Base-by-base conservation (phyloP, 2,888 invertebrate genomes). In the Nudaria mundana region DNA sequence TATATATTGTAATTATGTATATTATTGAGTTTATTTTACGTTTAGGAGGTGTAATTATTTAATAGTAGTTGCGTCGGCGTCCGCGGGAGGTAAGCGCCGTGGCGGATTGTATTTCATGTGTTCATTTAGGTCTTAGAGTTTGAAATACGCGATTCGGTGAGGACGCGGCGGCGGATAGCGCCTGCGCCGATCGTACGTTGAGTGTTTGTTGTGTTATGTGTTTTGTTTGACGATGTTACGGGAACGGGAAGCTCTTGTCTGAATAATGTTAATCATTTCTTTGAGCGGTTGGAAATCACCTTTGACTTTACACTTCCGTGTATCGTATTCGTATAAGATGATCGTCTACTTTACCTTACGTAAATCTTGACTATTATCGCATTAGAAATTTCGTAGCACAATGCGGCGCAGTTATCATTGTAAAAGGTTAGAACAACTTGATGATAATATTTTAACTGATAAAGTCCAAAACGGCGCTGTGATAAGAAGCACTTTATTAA, bases 1-100 rank as follows among this genome's bases (percentile, higher is more conserved):
- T 85, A 84, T 86, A 81, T 84, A 77, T 82, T 88, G 86, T 87
- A 87, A 86, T 86, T 87, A 86, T 88, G 87, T 88, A 87, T 82
- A 88, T 81, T 88, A 80, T 63, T 83, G 83, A 87, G 83, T 87
- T 88, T 85, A 86, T 85, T 80, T 81, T 83, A 80, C 66, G 74
- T 82, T 81, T 82, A 84, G 78, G 80, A 77, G 67, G 73, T 85
- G 85, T 85, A 86, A 86, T 85, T 86, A 86, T 85, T 83, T 82
- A 83, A 82, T 73, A 71, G 72, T 67, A 75, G 78, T 63, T 71
- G 59, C 63, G 69, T 63, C 52, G 71, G 74, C 69, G 76, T 60
- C 54, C 52, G 52, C 66, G 62, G 56, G 54, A 61, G 52, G 60
- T 56, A 64, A 63, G 73, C 74, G 71, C 70, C 69, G 73, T 61